Evolutionary conservation across 2,113 vertebrate genomes (phyloP).

Genomic region (Larimichthys polyactis): DNA sequence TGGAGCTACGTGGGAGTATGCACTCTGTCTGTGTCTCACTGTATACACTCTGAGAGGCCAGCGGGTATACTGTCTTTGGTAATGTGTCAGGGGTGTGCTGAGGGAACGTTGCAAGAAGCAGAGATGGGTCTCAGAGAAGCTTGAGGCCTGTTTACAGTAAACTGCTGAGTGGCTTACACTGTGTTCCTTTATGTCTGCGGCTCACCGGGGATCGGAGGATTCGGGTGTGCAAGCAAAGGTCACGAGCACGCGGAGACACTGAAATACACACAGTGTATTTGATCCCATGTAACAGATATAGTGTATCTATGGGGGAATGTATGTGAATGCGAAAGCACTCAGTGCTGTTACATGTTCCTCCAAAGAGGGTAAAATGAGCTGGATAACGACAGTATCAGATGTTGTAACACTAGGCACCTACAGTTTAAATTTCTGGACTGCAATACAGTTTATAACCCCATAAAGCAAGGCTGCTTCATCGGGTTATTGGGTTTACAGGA

Average conservation of each 20-base stretch:
- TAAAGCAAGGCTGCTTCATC: background rate
- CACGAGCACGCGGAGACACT: conserved; percentile 13
- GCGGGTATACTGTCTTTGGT: conserved; percentile 39
- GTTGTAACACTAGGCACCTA: background rate
- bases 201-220: conserved; percentile 8
- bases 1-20: background rate
- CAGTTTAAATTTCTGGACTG: too few species aligned
- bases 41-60: background rate
- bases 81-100: conserved; percentile 27
- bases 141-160: conserved; percentile 61
- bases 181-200: conserved; percentile 31
- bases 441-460: background rate
- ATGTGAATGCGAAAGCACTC: background rate
- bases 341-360: background rate
- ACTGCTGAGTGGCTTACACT: conserved; percentile 53
- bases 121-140: conserved; percentile 41
- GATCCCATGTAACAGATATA: conserved; percentile 21
- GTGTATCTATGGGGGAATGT: background rate
- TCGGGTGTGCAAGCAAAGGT: conserved; percentile 52
- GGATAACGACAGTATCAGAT: background rate
- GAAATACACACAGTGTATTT: background rate
- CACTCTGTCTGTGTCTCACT: background rate
- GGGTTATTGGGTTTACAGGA: background rate
- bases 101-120: conserved; percentile 27
- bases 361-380: background rate